Base-by-base conservation (phyloP, 2,797 vertebrate species). In the Euphonia xanthogaster region DNA sequence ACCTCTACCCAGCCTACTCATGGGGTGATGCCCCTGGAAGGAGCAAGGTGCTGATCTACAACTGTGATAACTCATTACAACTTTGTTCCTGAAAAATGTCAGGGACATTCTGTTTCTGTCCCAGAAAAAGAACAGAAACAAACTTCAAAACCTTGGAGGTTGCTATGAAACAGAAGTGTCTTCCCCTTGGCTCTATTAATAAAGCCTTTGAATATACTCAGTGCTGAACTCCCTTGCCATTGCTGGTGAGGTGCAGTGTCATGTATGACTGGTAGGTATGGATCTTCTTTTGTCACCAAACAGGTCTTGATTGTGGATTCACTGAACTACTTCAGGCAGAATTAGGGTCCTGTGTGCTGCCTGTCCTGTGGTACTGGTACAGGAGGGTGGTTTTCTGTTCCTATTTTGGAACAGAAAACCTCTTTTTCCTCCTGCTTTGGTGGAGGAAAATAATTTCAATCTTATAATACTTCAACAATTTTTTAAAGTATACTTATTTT, bases 41-140 rank as follows among this genome's bases (percentile, higher is more conserved):
- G 30, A 51, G 11, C 21, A 63, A 73, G 60, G 63, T 70, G 33
- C 18, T 51, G 55, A 89, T 84, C 44, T 82, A 58, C 67, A 67
- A 2, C 53, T 79, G 9, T 47, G 58, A 44, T 70, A 91, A 51
- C 31, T 79, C 3, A 2, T 78, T 63, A 35, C 48, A 62, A 31
- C 77, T 92, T 58, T 81, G 47, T 83, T 94, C 50, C 47, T 81
- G 84, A 89, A 87, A 95, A 90, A 92, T 78, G 74, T 77, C 86
- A 86, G 71, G 92, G 90, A 90, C 83, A 33, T 73, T 86, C 67
- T 90, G 76, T 86, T 75, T 94, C 72, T 91, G 44, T 93, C 54
- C 72, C 42, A 25, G 67, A 89, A 90, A 94, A 87, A 93, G 75
- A 95, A 68, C 86, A 93, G 83, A 88, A 96, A 86, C 87, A 90